Evolutionary conservation across 1,140 invertebrate genomes (phyloP).

Genomic region (Zaprionus inermis): DNA sequence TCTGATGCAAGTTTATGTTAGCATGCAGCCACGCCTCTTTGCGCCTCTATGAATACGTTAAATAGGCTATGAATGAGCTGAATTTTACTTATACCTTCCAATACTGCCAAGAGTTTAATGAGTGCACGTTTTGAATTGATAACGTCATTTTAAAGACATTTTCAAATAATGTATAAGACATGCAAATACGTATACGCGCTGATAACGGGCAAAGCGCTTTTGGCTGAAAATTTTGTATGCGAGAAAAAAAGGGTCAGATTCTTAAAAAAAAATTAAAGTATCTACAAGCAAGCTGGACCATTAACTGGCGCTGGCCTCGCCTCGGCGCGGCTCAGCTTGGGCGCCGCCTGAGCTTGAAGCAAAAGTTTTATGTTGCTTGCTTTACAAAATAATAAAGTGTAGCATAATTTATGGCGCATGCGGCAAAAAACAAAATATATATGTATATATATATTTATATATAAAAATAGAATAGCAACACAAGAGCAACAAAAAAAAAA

Average conservation of each 20-base stretch:
- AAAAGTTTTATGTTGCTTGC: constrained; percentile 46
- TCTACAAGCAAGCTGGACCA: constrained; percentile 29
- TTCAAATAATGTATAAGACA: constrained; percentile 35
- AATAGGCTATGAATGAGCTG: too few species aligned
- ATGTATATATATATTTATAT: constrained; percentile 10
- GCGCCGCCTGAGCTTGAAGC: constrained; percentile 16
- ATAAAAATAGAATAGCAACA: constrained; percentile 22
- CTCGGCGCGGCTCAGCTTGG: not conserved
- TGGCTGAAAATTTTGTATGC: constrained; percentile 27
- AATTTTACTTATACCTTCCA: too few species aligned
- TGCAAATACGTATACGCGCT: constrained; percentile 3
- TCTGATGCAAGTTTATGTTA: too few species aligned
- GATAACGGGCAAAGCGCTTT: constrained; percentile 37
- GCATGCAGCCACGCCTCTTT: too few species aligned
- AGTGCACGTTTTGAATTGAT: not conserved
- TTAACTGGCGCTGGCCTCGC: constrained; percentile 25
- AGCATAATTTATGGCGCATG: constrained; percentile 67
- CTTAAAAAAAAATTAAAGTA: constrained; percentile 12
- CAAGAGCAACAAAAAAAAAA: constrained; percentile 2
- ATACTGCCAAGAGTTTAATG: too few species aligned
- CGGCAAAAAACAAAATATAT: constrained; percentile 19
- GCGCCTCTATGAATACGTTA: too few species aligned
- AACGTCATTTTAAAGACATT: constrained; percentile 7
- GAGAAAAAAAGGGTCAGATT: constrained; percentile 45
- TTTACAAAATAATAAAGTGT: constrained; percentile 77